Evolutionary conservation across 2,113 vertebrate genomes (phyloP), one percentile per base, ranked within the genome.

Genomic region (Erpornis zantholeuca): DNA sequence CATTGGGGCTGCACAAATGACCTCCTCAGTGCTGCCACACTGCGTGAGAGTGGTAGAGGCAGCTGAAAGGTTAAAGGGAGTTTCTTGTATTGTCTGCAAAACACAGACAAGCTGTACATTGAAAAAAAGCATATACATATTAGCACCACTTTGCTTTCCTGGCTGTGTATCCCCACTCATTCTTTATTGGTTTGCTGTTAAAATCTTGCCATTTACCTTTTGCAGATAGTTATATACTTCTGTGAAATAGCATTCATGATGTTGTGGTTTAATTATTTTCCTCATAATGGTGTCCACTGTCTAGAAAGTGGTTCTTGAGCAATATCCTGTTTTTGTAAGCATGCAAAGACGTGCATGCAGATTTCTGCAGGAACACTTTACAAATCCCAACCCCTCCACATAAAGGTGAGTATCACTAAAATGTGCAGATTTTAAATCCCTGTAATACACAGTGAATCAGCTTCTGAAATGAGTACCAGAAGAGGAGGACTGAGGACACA

Each of bases 171-270:
- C 40, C 40, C 40, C 40, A 40, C 6, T 19, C 4, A n/a, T n/a
- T n/a, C n/a, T n/a, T n/a, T n/a, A n/a, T n/a, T 71, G 31, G 3
- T 82, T 95, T 96, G 50, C 73, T 9, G 1, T 84, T 92, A 90
- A 93, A 96, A 69, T 79, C 72, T 84, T 94, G 76, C 86, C 86
- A 73, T 93, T 95, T 94, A 91, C 71, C 65, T 56, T 76, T 95
- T 95, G 65, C 47, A 82, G 57, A 72, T 54, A 84, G 76, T 88
- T 92, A 63, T 11, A 59, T 45, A 85, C 72, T 64, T 82, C 87
- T 60, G 60, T 82, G 95, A 89, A 95, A 87, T 33, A 77, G 65
- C 72, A 86, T 52, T 77, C 65, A 68, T 59, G 65, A 73, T 92
- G 69, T 54, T 54, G 66, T 76, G 66, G 44, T 71, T 96, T 92